phyloP scores from a whole-genome alignment of 2,797 vertebrate genomes.

The Spinus pinus region DNA sequence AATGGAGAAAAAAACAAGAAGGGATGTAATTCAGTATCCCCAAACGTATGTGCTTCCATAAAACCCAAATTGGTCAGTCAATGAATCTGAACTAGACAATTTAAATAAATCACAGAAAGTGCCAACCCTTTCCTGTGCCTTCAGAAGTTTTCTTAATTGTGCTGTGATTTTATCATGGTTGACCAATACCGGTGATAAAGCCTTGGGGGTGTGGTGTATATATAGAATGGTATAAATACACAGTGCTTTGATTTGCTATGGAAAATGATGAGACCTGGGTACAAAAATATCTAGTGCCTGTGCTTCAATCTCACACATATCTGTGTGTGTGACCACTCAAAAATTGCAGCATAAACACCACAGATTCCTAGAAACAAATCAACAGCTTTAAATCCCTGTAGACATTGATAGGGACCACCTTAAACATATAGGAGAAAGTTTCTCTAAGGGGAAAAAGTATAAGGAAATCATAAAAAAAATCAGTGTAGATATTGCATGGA shows the following conservation, averaged over 20 bases:
- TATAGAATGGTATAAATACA: constrained; percentile 35
- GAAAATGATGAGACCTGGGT: not conserved
- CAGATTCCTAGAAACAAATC: not conserved
- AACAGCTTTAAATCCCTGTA: not conserved
- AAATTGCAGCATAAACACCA: constrained; percentile 11
- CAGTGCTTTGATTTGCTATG: not conserved
- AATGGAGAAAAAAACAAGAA: constrained; percentile 14
- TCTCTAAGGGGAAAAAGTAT: not conserved
- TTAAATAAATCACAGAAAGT: constrained; percentile 29
- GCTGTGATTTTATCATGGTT: not conserved
- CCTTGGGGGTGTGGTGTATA: not conserved
- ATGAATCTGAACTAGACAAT: constrained; percentile 15
- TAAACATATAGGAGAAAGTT: not conserved
- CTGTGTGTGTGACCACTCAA: not conserved
- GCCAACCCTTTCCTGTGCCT: constrained; percentile 4
- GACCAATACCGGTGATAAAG: not conserved
- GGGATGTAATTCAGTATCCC: not conserved
- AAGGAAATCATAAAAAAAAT: not conserved
- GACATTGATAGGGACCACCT: not conserved
- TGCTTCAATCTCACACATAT: not conserved
- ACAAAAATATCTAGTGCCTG: not conserved
- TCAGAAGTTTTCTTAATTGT: constrained; percentile 38
- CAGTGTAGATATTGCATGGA: not conserved
- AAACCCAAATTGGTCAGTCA: not conserved
- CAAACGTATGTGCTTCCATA: not conserved